These are phyloP conservation scores for Carassius auratus DNA, from an alignment of 2,113 vertebrate species.

Conservation along the genomic window DNA sequence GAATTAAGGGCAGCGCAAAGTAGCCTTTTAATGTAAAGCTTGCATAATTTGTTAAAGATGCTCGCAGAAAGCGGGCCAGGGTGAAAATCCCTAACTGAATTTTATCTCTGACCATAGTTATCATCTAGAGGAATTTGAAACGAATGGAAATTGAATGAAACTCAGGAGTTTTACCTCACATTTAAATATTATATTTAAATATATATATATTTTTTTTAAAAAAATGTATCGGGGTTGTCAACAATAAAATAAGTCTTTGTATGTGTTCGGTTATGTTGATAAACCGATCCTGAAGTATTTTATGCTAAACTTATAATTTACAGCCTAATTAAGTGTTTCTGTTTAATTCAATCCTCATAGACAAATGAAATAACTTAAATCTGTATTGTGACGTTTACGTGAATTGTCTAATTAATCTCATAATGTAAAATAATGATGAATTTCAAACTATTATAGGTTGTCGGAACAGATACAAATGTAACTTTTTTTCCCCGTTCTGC, in stretches of 20 bases:
- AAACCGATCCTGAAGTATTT: neutral
- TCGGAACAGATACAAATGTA: neutral
- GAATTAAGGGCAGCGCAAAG: constrained; percentile 96
- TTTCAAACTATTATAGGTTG: neutral
- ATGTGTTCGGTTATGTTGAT: neutral
- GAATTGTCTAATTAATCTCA: neutral
- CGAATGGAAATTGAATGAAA: no score
- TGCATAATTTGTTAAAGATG: no score
- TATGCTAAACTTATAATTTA: neutral
- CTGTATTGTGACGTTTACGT: neutral
- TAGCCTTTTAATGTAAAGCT: constrained; percentile 67
- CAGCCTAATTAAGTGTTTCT: neutral
- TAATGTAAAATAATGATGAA: neutral
- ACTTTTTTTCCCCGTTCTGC: neutral
- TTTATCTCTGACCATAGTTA: no score
- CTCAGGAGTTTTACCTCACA: neutral
- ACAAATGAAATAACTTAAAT: neutral
- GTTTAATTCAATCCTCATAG: neutral
- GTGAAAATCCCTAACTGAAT: no score
- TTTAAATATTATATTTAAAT: neutral
- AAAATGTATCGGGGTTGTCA: neutral
- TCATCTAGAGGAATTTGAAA: no score
- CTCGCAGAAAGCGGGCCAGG: no score
- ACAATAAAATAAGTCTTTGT: constrained; percentile 18
- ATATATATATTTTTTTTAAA: no score